Evolutionary conservation across 1,140 invertebrate genomes (phyloP), one percentile per base, ranked within the genome.

Genomic region (Mycetomoellerius zeteki): DNA sequence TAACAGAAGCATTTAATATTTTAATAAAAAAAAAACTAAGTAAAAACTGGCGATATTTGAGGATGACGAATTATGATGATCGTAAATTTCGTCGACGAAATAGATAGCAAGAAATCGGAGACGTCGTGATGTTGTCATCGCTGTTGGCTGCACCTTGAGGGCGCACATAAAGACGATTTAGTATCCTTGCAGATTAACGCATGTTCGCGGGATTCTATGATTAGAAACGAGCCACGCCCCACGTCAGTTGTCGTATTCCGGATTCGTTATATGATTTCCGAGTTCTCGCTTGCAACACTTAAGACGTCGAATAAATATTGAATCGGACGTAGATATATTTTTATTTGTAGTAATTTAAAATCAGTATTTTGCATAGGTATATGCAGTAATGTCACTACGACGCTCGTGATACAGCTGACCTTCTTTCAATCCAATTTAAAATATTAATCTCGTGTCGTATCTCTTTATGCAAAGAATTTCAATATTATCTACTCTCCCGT

Each of bases 151-250:
- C 30, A 60, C 67, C 52, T 76, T 24, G 71, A 75, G 67, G 43
- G 37, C 37, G 50, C 60, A 37, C 37, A 85, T 75, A 89, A 71
- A 75, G 52, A 75, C 77, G 77, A 90, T 89, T 90, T 90, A 90
- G 58, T 67, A 54, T 19, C 33, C n/a, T 14, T 43, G 47, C 47
- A 52, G 85, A 90, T 90, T 89, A 90, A 90, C 73, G 78, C 58
- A 84, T 54, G 71, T 89, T 89, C 89, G 88, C 78, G 88, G 88
- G 77, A 90, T 84, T 86, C 85, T 89, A 87, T 89, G 85, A 89
- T 89, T 90, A 89, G 88, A 89, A 84, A 62, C 67, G 27, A 27
- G 65, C 50, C 88, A 90, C 88, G 85, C 88, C 78, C 50, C 67
- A 30, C 27, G 85, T 80, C 50, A 6, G n/a, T 24, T 37, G 60